Percentiles rank a stretch among this genome's conserved stretches.
Conservation (phyloP, 23 tunicate species). For the Trididemnum miniatum region DNA sequence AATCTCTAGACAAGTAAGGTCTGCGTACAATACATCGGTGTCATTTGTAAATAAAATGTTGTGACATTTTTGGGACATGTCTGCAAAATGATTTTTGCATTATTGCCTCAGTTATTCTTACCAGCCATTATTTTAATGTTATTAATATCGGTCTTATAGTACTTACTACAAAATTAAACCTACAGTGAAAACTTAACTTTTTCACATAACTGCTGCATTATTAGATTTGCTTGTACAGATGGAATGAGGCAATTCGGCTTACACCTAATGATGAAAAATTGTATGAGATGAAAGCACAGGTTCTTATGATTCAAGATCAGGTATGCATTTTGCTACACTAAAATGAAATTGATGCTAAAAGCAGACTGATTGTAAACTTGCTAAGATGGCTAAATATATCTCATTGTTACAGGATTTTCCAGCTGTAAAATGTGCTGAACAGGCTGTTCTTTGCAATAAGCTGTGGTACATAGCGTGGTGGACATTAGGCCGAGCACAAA, state of each 20-base stretch:
- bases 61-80: neutral
- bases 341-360: no score
- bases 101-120: no score
- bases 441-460: constrained; percentile 20
- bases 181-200: no score
- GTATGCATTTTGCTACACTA: no score
- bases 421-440: constrained; percentile 49
- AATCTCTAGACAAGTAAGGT: constrained; percentile 37
- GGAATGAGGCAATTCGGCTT: constrained; percentile 40
- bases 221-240: constrained; percentile 25
- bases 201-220: no score
- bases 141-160: no score
- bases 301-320: constrained; percentile 44
- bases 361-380: no score
- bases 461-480: constrained; percentile 49
- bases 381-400: no score
- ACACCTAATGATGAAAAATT: constrained; percentile 50
- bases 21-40: neutral
- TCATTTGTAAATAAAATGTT: no score
- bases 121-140: no score
- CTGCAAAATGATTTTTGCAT: neutral
- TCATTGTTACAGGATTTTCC: constrained; percentile 55
- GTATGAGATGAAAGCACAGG: constrained; percentile 69
- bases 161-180: no score
- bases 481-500: constrained; percentile 60